phyloP scores from a whole-genome alignment of 2,113 vertebrate species.

The Aptenodytes patagonicus region DNA sequence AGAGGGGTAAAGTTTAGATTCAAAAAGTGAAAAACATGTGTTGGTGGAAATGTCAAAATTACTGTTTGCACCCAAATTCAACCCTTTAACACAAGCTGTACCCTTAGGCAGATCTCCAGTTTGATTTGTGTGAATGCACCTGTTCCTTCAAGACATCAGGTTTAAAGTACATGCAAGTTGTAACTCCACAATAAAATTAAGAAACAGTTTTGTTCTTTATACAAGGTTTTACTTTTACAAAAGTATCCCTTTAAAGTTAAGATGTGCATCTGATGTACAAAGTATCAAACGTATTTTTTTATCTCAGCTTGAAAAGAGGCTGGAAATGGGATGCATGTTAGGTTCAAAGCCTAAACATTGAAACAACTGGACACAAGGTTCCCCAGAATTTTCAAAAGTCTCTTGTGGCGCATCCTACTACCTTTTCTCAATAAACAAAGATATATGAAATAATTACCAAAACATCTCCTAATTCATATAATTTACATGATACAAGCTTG shows the following conservation, averaged over 20 bases:
- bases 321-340: constrained; percentile 81
- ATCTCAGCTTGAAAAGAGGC: constrained; percentile 88
- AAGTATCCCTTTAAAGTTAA: constrained; percentile 89
- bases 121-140: constrained; percentile 68
- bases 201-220: constrained; percentile 85
- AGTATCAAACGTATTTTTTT: constrained; percentile 86
- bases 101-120: constrained; percentile 62
- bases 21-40: constrained; percentile 71
- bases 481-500: constrained; percentile 81
- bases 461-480: constrained; percentile 79
- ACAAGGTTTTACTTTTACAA: constrained; percentile 89
- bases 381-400: constrained; percentile 78
- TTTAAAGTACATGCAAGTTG: constrained; percentile 80
- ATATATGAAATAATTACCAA: constrained; percentile 82
- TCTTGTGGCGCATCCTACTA: constrained; percentile 74
- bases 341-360: constrained; percentile 75
- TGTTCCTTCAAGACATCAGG: constrained; percentile 73
- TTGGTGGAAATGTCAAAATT: constrained; percentile 73
- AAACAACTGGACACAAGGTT: constrained; percentile 75
- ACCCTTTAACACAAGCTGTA: constrained; percentile 72
- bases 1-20: constrained; percentile 69
- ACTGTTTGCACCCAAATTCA: constrained; percentile 69
- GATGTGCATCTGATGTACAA: constrained; percentile 90
- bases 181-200: constrained; percentile 83
- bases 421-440: constrained; percentile 79